These are phyloP conservation scores for Colletes latitarsis DNA, from an alignment of 1,140 invertebrate genomes.

Conservation along the genomic window DNA sequence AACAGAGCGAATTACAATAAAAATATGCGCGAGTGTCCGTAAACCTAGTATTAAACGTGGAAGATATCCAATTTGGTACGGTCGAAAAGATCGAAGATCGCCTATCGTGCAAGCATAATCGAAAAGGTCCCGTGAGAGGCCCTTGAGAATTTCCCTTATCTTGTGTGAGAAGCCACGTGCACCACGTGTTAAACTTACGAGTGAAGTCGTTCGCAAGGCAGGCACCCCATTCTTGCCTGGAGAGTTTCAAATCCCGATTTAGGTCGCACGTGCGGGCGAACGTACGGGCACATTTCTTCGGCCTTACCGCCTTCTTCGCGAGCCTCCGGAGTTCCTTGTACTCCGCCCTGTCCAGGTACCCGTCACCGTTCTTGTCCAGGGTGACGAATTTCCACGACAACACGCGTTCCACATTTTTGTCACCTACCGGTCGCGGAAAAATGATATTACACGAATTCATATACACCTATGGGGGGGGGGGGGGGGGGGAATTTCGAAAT, in stretches of 20 bases:
- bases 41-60: too few relatives aligned
- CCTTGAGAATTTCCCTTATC: background rate
- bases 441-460: background rate
- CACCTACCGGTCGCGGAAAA: slow-evolving; percentile 59
- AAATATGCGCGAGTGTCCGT: too few relatives aligned
- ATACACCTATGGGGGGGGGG: too few relatives aligned
- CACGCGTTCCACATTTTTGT: slow-evolving; percentile 81
- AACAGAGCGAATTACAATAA: too few relatives aligned
- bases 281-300: slow-evolving; percentile 92
- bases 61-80: too few relatives aligned
- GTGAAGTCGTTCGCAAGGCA: slow-evolving; percentile 88
- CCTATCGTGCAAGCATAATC: background rate
- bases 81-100: slow-evolving; percentile 9
- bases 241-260: slow-evolving; percentile 88
- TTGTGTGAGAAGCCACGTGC: slow-evolving; percentile 26
- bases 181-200: slow-evolving; percentile 76
- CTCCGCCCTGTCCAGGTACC: slow-evolving; percentile 88
- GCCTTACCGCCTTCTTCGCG: slow-evolving; percentile 92
- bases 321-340: slow-evolving; percentile 89
- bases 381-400: slow-evolving; percentile 94
- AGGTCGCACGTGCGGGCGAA: slow-evolving; percentile 93
- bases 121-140: background rate
- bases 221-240: slow-evolving; percentile 90
- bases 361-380: slow-evolving; percentile 90
- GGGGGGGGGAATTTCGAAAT: too few relatives aligned